Evolutionary conservation across 2,113 vertebrate species (phyloP).

Genomic region (Euleptes europaea): DNA sequence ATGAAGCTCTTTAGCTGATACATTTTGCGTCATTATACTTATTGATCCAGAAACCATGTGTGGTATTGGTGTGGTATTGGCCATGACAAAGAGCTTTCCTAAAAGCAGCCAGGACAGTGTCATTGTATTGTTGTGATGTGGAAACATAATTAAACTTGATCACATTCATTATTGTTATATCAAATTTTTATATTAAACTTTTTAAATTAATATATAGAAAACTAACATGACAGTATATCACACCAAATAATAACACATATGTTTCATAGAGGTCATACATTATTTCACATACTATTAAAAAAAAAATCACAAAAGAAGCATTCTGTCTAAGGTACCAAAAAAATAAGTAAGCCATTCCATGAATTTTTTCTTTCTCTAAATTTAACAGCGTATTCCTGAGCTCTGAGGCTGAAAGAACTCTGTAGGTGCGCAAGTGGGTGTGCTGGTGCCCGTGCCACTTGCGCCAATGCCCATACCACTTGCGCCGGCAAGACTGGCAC

Average conservation of each 20-base stretch:
- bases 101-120: conserved; percentile 54
- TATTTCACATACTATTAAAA: neutral
- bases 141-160: conserved; percentile 60
- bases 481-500: too few species aligned
- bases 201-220: neutral
- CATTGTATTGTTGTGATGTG: conserved; percentile 40
- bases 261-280: neutral
- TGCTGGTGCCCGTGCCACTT: too few species aligned
- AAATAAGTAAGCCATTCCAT: neutral
- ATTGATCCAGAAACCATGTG: conserved; percentile 30
- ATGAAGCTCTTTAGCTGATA: neutral
- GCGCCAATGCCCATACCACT: too few species aligned
- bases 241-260: neutral
- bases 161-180: conserved; percentile 45
- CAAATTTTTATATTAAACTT: conserved; percentile 24
- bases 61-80: conserved; percentile 39
- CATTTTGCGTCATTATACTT: conserved; percentile 18
- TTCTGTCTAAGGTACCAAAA: neutral
- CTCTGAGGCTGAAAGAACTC: too few species aligned
- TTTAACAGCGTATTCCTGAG: too few species aligned
- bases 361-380: neutral
- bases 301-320: neutral
- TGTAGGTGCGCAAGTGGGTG: too few species aligned
- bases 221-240: neutral
- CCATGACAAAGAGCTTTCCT: conserved; percentile 18